Evolutionary conservation across 2,113 vertebrate species (phyloP).

Genomic region (Leiothrix lutea): DNA sequence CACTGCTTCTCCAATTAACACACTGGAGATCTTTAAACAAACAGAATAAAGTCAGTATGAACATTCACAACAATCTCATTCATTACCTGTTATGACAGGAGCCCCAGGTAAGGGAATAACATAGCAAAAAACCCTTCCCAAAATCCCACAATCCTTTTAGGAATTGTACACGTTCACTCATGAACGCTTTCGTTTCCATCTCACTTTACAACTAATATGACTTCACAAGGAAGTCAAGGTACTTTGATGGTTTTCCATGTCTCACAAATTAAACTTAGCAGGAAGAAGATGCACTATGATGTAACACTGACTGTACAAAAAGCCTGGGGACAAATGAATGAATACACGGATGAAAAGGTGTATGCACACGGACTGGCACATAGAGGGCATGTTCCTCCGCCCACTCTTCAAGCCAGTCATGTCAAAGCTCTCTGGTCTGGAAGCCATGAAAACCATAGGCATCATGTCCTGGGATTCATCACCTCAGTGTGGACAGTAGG

Average conservation of each 20-base stretch:
- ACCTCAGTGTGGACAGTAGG: accelerated
- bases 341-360: neutral
- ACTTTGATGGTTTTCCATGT: neutral
- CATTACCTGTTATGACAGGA: neutral
- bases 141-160: neutral
- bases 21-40: neutral
- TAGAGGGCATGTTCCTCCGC: neutral
- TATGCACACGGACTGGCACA: accelerated
- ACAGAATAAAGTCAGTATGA: neutral
- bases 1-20: neutral
- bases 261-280: neutral
- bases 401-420: neutral
- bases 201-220: neutral
- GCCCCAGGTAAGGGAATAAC: neutral
- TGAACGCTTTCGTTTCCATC: neutral
- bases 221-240: neutral
- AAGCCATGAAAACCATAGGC: neutral
- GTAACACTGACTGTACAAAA: neutral
- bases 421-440: neutral
- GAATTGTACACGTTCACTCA: neutral
- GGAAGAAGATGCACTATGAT: neutral
- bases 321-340: neutral
- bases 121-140: neutral
- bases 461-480: neutral
- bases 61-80: neutral